phyloP scores from a whole-genome alignment of 2,113 vertebrate genomes.

The Protomyctophum bolini region DNA sequence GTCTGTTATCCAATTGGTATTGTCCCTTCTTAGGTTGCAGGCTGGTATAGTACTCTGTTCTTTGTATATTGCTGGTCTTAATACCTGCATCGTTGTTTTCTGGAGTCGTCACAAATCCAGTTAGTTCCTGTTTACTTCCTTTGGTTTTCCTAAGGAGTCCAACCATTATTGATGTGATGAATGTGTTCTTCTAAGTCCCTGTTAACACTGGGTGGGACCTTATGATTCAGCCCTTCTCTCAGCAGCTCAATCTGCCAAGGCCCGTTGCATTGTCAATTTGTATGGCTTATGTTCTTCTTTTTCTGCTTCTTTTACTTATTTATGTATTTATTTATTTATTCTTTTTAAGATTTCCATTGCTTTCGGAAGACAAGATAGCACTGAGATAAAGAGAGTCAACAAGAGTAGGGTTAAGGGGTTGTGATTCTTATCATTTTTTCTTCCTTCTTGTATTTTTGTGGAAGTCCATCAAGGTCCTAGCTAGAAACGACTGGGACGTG shows the following conservation, averaged over 20 bases:
- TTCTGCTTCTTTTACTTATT: constrained; percentile 20
- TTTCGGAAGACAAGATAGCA: constrained; percentile 72
- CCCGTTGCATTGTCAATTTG: constrained; percentile 36
- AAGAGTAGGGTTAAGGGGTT: constrained; percentile 26
- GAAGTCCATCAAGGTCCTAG: constrained; percentile 61
- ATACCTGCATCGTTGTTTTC: constrained; percentile 37
- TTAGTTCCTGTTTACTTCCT: constrained; percentile 17
- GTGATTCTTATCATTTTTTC: constrained; percentile 27
- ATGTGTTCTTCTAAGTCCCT: constrained; percentile 50
- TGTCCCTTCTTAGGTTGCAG: constrained; percentile 56
- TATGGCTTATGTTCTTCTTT: constrained; percentile 57
- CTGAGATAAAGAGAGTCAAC: constrained; percentile 42
- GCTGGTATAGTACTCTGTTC: constrained; percentile 38
- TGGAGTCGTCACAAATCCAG: constrained; percentile 15
- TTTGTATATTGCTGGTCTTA: constrained; percentile 71
- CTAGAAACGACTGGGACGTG: constrained; percentile 32
- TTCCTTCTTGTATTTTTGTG: constrained; percentile 25
- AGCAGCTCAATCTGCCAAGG: constrained; percentile 28
- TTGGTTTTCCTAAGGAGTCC: constrained; percentile 55
- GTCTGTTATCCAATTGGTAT: constrained; percentile 34
- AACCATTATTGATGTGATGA: constrained; percentile 1
- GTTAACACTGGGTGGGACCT: constrained; percentile 45
- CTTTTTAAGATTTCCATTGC: constrained; percentile 43
- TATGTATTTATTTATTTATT: constrained; percentile 6
- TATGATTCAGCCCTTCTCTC: constrained; percentile 37